Percentiles rank a stretch among this genome's conserved stretches.
Evolutionary conservation across 1,140 invertebrate genomes (phyloP).

Genomic region (Drosophila orena): DNA sequence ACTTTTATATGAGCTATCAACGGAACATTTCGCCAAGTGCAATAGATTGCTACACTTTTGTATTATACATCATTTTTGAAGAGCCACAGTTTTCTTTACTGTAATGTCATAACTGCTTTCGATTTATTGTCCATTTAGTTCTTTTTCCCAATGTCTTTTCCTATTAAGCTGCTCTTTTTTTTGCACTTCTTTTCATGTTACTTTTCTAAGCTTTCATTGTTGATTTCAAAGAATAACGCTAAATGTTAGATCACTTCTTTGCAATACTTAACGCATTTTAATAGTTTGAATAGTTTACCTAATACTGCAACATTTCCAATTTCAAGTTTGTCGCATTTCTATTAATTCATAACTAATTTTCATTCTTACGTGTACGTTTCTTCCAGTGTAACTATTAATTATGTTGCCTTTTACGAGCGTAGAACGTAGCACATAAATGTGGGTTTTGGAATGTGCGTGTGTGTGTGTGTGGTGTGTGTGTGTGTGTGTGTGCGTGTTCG

Average conservation of each 20-base stretch:
- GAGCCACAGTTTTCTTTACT: neutral
- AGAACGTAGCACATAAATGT: neutral
- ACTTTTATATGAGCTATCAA: too few relatives aligned
- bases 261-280: neutral
- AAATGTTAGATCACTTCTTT: neutral
- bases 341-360: too few relatives aligned
- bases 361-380: too few relatives aligned
- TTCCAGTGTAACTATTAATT: neutral
- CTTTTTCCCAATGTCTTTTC: neutral
- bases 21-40: too few relatives aligned
- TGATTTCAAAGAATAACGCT: neutral
- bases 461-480: neutral
- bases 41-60: neutral
- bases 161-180: neutral
- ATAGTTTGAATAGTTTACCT: too few relatives aligned
- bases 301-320: too few relatives aligned
- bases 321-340: too few relatives aligned
- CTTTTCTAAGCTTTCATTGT: neutral
- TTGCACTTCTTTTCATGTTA: neutral
- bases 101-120: neutral
- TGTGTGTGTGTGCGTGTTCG: conserved; percentile 1
- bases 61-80: neutral
- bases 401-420: conserved; percentile 11
- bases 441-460: neutral
- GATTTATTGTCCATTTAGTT: neutral